Percentiles rank a stretch among this genome's conserved stretches.
Conservation (phyloP, 2,113 vertebrate species). For the Varanus salvator region DNA sequence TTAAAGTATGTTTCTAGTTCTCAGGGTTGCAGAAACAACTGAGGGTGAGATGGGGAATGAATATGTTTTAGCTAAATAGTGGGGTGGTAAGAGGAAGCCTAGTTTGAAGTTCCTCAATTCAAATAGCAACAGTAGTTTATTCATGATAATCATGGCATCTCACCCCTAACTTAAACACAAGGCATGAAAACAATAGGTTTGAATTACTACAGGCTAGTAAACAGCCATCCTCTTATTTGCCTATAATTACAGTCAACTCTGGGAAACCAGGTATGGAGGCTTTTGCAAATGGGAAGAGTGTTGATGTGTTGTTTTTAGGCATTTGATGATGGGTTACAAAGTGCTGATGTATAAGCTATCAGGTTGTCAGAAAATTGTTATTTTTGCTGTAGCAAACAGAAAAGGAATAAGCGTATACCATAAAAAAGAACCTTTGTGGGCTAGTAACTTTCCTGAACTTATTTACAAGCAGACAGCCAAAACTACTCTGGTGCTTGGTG, state of each 20-base stretch:
- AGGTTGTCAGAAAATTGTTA: background rate
- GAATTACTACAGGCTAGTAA: background rate
- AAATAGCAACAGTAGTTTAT: background rate
- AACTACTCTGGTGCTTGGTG: background rate
- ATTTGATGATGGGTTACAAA: background rate
- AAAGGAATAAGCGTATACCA: background rate
- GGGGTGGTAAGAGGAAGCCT: background rate
- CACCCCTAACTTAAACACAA: no score
- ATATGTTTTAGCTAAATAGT: background rate
- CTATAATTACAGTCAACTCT: no score
- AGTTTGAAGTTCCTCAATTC: background rate
- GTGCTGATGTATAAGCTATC: background rate
- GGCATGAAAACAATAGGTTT: background rate
- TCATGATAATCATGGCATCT: background rate
- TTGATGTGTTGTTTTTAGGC: background rate
- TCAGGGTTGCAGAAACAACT: background rate
- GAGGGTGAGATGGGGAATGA: background rate
- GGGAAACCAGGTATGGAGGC: background rate
- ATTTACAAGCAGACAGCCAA: background rate
- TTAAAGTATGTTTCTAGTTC: background rate
- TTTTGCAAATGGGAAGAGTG: background rate
- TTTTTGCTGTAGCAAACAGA: background rate
- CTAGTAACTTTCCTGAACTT: background rate
- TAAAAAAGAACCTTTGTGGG: no score
- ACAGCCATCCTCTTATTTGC: no score